These are phyloP conservation scores for Tolmerus cingulatus DNA, from an alignment of 2,888 invertebrate genomes.

Conservation along the genomic window DNA sequence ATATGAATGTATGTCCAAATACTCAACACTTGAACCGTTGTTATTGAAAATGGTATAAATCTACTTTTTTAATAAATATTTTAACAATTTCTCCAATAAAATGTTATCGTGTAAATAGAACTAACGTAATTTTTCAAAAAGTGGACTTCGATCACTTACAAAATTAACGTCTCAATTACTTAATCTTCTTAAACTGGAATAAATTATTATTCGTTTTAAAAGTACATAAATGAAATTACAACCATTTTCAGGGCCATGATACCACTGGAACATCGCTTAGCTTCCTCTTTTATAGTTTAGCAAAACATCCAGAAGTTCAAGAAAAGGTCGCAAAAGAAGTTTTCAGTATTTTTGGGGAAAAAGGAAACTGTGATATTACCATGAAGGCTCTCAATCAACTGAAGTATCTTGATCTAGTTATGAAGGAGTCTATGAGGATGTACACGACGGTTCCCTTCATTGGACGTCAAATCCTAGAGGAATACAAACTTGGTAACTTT, in stretches of 20 bases:
- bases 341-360: constrained; percentile 54
- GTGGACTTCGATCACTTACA: too few species aligned
- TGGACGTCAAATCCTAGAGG: constrained; percentile 40
- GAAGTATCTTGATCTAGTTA: constrained; percentile 44
- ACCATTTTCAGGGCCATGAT: constrained; percentile 57
- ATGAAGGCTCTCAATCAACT: constrained; percentile 9
- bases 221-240: background rate
- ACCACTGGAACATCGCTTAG: constrained; percentile 61
- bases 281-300: constrained; percentile 61
- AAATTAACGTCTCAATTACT: too few species aligned
- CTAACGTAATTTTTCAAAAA: too few species aligned
- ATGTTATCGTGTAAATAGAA: too few species aligned
- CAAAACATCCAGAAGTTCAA: constrained; percentile 60
- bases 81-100: too few species aligned
- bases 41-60: too few species aligned
- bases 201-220: background rate
- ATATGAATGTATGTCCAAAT: too few species aligned
- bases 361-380: background rate
- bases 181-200: too few species aligned
- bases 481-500: background rate
- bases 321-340: constrained; percentile 59
- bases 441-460: constrained; percentile 45
- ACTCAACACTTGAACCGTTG: too few species aligned
- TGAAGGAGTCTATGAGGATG: constrained; percentile 47
- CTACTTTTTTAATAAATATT: too few species aligned